Evolutionary conservation across 2,888 invertebrate genomes (phyloP).

Genomic region (Chromoteleia sp.): DNA sequence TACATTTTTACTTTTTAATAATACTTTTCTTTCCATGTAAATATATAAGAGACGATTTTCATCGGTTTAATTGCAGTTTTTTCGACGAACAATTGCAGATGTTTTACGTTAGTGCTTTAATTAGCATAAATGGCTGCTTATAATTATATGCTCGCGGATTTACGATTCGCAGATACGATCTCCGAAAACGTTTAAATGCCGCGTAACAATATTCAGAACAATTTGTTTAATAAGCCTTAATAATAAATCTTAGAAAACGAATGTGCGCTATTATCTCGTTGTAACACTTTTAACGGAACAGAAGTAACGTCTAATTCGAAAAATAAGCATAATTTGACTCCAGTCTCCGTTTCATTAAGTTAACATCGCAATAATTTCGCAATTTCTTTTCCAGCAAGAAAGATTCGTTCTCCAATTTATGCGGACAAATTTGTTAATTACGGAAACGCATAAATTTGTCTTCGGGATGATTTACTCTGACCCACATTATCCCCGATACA

Average conservation of each 20-base stretch:
- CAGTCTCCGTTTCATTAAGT: slow-evolving; percentile 9
- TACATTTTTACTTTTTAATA: too few relatives aligned
- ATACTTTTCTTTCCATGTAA: too few relatives aligned
- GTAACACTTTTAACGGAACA: slow-evolving; percentile 35
- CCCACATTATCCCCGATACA: slow-evolving; percentile 14
- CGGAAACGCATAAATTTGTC: slow-evolving; percentile 5
- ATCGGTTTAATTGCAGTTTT: slow-evolving; percentile 1
- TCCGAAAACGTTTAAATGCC: slow-evolving; percentile 16
- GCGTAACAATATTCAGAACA: slow-evolving; percentile 27
- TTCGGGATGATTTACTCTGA: slow-evolving; percentile 22
- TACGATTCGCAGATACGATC: slow-evolving; percentile 23
- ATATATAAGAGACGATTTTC: slow-evolving; percentile 2
- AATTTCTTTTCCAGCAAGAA: slow-evolving; percentile 19
- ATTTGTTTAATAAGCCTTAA: slow-evolving; percentile 40
- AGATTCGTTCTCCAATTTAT: neutral
- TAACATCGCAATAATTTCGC: neutral
- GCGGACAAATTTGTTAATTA: slow-evolving; percentile 16
- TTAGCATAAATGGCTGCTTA: slow-evolving; percentile 25
- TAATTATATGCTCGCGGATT: slow-evolving; percentile 17
- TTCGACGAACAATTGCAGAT: neutral
- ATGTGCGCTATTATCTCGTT: slow-evolving; percentile 20
- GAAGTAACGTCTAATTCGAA: slow-evolving; percentile 23
- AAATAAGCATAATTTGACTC: slow-evolving; percentile 26
- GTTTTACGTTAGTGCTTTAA: slow-evolving; percentile 3
- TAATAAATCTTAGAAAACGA: slow-evolving; percentile 22